Conservation (phyloP, 2,888 invertebrate genomes). For the Gastracanthus pulcherrimus region DNA sequence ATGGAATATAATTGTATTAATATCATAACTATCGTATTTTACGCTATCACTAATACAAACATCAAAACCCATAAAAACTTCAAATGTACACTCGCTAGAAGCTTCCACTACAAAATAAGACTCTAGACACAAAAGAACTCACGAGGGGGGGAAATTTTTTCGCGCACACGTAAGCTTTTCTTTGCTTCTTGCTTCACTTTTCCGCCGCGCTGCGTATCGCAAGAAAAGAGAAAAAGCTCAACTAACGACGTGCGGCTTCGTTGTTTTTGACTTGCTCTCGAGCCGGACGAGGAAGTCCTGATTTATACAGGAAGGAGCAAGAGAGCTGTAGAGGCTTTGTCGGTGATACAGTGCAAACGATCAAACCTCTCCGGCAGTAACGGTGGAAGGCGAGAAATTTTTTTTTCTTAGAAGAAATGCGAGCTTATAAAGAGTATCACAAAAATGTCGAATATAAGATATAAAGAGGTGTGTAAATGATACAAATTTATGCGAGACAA, state of each 20-base stretch:
- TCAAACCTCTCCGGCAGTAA: neutral
- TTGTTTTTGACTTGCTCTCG: neutral
- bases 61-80: too few species aligned
- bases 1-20: too few species aligned
- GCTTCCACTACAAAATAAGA: too few species aligned
- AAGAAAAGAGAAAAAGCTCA: neutral
- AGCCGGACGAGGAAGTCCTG: neutral
- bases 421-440: neutral
- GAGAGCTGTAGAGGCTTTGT: neutral
- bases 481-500: too few species aligned
- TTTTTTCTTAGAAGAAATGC: neutral
- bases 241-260: neutral
- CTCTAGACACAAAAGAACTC: neutral
- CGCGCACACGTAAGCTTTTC: neutral
- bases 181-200: neutral
- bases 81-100: too few species aligned
- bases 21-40: too few species aligned
- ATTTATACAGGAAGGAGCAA: neutral
- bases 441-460: too few species aligned
- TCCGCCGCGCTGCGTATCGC: neutral
- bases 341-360: neutral
- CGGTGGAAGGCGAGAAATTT: neutral
- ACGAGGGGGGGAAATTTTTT: neutral
- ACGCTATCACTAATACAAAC: too few species aligned
- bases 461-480: too few species aligned